Conservation (phyloP, 2,113 vertebrate species). For the Pelvicachromis taeniatus region DNA sequence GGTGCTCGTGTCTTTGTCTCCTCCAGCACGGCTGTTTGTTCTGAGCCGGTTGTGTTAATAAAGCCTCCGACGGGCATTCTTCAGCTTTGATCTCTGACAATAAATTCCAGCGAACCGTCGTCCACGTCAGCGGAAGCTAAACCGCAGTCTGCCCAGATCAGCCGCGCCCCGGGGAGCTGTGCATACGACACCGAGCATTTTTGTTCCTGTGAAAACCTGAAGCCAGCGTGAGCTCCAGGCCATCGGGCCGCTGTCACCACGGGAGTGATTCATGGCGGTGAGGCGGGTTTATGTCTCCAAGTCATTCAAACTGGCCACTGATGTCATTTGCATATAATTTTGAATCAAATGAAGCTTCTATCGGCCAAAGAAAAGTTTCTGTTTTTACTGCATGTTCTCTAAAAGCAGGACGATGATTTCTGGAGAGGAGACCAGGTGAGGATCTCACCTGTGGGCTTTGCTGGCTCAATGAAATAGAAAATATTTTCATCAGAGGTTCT, state of each 20-base stretch:
- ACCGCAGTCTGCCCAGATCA: neutral
- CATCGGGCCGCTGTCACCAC: accelerated
- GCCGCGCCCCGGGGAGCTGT: neutral
- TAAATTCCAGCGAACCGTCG: neutral
- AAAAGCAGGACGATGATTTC: neutral
- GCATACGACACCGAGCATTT: neutral
- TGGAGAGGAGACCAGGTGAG: neutral
- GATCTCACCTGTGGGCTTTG: neutral
- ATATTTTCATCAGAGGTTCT: neutral
- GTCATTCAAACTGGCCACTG: neutral
- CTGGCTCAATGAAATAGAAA: neutral
- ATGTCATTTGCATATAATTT: neutral
- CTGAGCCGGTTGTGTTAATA: neutral
- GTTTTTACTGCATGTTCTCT: neutral
- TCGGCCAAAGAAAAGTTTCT: neutral
- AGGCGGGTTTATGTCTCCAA: neutral
- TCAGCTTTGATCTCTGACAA: neutral
- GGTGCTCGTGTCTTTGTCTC: neutral
- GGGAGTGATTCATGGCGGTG: neutral
- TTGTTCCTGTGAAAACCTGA: neutral
- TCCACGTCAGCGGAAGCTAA: neutral
- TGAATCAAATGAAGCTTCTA: neutral
- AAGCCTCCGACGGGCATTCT: neutral
- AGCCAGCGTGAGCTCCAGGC: accelerated
- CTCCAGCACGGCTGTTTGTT: neutral